Base-by-base conservation (phyloP, 2,888 invertebrate genomes). In the Lymantria monacha region DNA sequence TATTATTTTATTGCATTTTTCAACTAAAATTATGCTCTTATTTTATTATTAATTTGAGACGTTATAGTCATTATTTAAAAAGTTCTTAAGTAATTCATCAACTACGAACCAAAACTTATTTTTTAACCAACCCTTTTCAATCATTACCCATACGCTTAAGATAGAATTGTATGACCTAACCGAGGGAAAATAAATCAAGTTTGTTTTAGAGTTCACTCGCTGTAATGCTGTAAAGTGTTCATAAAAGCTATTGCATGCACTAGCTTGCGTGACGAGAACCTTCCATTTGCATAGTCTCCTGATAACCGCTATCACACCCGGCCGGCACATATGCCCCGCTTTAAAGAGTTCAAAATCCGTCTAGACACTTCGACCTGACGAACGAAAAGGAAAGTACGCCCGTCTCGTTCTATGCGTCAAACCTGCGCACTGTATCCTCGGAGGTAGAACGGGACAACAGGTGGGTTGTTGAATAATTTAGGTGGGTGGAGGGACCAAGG, bases 351-450 rank as follows among this genome's bases (percentile, higher is more conserved):
- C 90, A 88, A 77, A 77, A 71, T 76, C 76, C 79, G 90, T 91
- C 90, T 90, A 91, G 90, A 91, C 90, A 77, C 69, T 87, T 90
- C 90, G 89, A 89, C 88, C 90, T 82, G 78, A 67, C 68, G 69
- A 70, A 69, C 67, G 85, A 82, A 82, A 85, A 76, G 74, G 82
- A 76, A 68, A 72, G 57, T 60, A 48, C 48, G 41, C 51, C 71
- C 67, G 60, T 84, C 85, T 72, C 78, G 55, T 74, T 85, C 81
- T 82, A 70, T 81, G 78, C 79, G 79, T 74, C 81, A 80, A 81
- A 81, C 90, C 87, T 89, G 89, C 89, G 90, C 88, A 85, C 63
- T 80, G 66, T 57, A 53, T 49, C 44, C 59, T 66, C 65, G 65
- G 72, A 62, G 76, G 71, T 61, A 69, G 73, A 60, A 69, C 66